phyloP scores from a whole-genome alignment of 1,140 invertebrate genomes.

The Fopius arisanus region DNA sequence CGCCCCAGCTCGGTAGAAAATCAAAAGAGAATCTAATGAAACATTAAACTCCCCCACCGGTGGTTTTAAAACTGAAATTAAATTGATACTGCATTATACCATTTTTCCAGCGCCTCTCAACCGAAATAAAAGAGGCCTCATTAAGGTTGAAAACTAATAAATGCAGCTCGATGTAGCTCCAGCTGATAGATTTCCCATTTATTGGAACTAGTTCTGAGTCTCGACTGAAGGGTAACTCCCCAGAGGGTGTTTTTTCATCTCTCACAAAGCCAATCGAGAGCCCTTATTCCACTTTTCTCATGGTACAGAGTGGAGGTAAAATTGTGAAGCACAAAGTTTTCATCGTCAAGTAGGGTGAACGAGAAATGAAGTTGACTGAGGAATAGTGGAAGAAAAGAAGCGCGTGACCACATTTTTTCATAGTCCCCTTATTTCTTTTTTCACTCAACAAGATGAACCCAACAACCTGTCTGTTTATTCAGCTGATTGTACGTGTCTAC shows the following conservation, averaged over 20 bases:
- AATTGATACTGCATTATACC: too few relatives aligned
- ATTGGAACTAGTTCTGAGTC: background rate
- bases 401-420: slow-evolving; percentile 10
- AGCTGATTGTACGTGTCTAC: slow-evolving; percentile 8
- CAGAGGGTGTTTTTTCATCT: background rate
- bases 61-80: too few relatives aligned
- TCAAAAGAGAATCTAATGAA: too few relatives aligned
- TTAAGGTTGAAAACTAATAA: background rate
- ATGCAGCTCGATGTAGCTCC: background rate
- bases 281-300: background rate
- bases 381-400: background rate
- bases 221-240: background rate
- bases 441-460: background rate
- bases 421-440: background rate
- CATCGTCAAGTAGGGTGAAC: background rate
- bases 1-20: too few relatives aligned
- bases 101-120: too few relatives aligned
- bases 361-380: slow-evolving; percentile 1
- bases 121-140: too few relatives aligned
- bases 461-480: slow-evolving; percentile 27
- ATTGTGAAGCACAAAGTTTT: background rate
- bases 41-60: too few relatives aligned
- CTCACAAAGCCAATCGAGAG: background rate
- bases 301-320: background rate
- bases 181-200: background rate